Base-by-base conservation (phyloP, 2,888 invertebrate species). In the Candidula unifasciata region DNA sequence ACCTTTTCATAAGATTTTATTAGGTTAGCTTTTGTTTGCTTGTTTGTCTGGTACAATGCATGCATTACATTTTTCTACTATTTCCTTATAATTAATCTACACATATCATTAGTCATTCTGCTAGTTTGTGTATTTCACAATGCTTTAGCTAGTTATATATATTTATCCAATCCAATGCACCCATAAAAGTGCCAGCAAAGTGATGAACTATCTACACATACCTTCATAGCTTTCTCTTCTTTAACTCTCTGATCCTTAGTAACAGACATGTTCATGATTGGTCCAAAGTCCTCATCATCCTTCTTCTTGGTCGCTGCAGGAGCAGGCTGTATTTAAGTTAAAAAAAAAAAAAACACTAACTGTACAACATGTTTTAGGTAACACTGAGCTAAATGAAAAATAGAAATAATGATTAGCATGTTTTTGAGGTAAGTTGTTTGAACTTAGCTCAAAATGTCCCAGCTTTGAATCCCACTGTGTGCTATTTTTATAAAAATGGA, bases 151-250 rank as follows among this genome's bases (percentile, higher is more conserved):
- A 44, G 13, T 10, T 6, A 10, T 10, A 44, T 13, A 44, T 44
- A 44, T 44, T 44, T 44, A 44, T 44, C 44, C 44, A 44, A 44
- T 44, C 44, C 44, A 44, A 44, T 44, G 44, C 13, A 13, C 13
- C 8, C 33, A 68, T 33, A 35, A n/a, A n/a, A 71, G 3, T 71
- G 5, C 37, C 44, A 37, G 3, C 5, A 37, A 1, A n/a, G 24
- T n/a, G 21, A 71, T 71, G 5, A 44, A 44, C 54, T 73, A 52
- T 52, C 27, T 13, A 6, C 24, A 16, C 66, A 30, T 66, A 84
- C 95, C 94, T 97, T 97, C 84, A 99, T 95, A 93, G 97, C 97
- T 91, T 97, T 97, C 93, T 99, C 99, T 92, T 99, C 99, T 77
- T 97, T 96, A 74, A 97, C 95, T 82, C 99, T 95, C 93, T 98